A percentile compares a stretch with the other conserved stretches of the same genome.
These are phyloP conservation scores for Cheilosia vulpina DNA, from an alignment of 2,888 invertebrate species.

Conservation along the genomic window DNA sequence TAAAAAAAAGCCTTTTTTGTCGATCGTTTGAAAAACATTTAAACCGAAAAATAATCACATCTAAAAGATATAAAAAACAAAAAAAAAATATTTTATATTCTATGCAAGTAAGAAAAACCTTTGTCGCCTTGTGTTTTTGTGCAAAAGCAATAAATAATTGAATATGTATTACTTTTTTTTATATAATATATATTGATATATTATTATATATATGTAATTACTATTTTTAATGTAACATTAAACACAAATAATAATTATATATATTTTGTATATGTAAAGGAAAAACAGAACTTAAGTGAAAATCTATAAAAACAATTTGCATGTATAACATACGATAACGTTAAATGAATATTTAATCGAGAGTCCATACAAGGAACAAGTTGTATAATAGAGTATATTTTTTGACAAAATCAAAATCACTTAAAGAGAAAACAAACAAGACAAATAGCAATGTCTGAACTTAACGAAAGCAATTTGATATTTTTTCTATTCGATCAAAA, in stretches of 20 bases:
- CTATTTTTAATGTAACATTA: constrained; percentile 54
- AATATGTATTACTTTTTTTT: constrained; percentile 71
- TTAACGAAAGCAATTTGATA: constrained; percentile 63
- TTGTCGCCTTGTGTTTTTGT: constrained; percentile 75
- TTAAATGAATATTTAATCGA: constrained; percentile 49
- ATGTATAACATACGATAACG: constrained; percentile 69
- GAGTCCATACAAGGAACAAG: constrained; percentile 61
- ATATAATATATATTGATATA: constrained; percentile 58
- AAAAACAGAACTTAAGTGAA: constrained; percentile 54
- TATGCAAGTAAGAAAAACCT: constrained; percentile 70
- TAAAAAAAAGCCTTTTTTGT: constrained; percentile 55
- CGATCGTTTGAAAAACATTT: constrained; percentile 72
- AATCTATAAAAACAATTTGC: constrained; percentile 60
- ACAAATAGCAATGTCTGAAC: constrained; percentile 9
- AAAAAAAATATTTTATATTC: constrained; percentile 39
- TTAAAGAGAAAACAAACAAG: constrained; percentile 15
- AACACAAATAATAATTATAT: constrained; percentile 46
- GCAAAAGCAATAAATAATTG: constrained; percentile 74
- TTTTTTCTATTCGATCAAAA: constrained; percentile 69
- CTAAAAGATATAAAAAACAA: constrained; percentile 63
- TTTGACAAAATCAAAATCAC: constrained; percentile 54
- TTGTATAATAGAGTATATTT: constrained; percentile 63
- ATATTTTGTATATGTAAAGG: constrained; percentile 68
- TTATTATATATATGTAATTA: constrained; percentile 44
- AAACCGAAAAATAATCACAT: constrained; percentile 54